A percentile compares a stretch with the other conserved stretches of the same genome.
Conservation (phyloP, 2,888 invertebrate genomes). For the Hydroisotoma schaefferi region DNA sequence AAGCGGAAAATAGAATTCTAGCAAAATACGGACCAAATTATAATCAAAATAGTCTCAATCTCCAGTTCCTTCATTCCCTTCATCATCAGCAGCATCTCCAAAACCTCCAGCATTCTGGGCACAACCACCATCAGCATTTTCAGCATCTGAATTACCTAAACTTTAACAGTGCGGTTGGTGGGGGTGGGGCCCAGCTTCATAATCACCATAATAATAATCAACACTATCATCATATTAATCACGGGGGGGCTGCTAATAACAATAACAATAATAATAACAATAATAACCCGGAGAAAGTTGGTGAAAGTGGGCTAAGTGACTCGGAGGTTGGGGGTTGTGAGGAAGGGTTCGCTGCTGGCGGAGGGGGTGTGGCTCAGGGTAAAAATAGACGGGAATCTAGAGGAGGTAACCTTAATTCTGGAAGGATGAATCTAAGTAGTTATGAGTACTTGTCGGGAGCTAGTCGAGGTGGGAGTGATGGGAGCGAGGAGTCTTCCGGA, state of each 20-base stretch:
- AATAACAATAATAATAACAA: constrained; percentile 15
- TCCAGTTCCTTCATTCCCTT: constrained; percentile 17
- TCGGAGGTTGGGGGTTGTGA: constrained; percentile 16
- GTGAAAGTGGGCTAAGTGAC: constrained; percentile 10
- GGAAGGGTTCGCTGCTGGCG: not conserved
- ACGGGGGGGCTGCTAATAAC: constrained; percentile 15
- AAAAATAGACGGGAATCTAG: not conserved
- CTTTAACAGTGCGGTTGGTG: too few relatives aligned
- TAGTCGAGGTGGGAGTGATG: constrained; percentile 17
- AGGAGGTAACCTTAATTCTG: not conserved
- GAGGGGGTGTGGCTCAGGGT: too few relatives aligned
- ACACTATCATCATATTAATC: constrained; percentile 21
- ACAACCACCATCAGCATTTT: constrained; percentile 30
- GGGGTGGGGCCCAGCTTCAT: too few relatives aligned
- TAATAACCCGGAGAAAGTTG: constrained; percentile 10
- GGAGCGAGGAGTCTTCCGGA: constrained; percentile 20
- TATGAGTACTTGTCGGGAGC: not conserved
- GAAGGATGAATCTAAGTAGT: constrained; percentile 8
- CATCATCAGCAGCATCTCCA: constrained; percentile 20
- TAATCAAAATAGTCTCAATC: too few relatives aligned
- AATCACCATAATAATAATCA: constrained; percentile 27
- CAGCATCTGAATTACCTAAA: too few relatives aligned
- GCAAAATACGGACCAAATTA: too few relatives aligned
- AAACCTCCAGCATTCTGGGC: constrained; percentile 11
- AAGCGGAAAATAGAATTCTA: constrained; percentile 7